These are phyloP conservation scores for Aegithalos caudatus DNA, from an alignment of 2,113 vertebrate species.

Conservation along the genomic window DNA sequence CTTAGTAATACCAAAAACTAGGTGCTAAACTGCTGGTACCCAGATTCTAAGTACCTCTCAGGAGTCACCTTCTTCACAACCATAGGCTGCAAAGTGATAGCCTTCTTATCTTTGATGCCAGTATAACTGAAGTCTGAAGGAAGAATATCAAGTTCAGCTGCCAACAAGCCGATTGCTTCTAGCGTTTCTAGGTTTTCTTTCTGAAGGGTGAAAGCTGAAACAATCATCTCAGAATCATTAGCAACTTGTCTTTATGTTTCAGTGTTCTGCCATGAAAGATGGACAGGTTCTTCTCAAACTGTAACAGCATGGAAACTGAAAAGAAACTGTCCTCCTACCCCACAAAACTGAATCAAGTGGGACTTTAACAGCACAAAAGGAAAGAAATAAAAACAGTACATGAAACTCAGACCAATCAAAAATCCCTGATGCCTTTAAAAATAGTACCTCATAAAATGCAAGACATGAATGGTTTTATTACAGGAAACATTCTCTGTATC, in stretches of 20 bases:
- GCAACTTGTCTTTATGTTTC: background rate
- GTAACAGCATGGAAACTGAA: background rate
- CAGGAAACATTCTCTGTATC: background rate
- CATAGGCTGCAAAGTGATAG: conserved; percentile 90
- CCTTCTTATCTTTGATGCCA: conserved; percentile 95
- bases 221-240: conserved; percentile 27
- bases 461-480: too few relatives aligned
- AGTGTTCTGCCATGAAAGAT: background rate
- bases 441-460: background rate
- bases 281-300: background rate
- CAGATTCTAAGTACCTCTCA: conserved; percentile 74
- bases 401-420: background rate
- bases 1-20: background rate
- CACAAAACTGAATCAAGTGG: background rate
- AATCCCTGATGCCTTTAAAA: background rate
- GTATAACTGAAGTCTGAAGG: conserved; percentile 95
- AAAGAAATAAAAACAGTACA: background rate
- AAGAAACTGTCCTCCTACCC: background rate
- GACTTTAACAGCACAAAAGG: background rate
- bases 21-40: background rate
- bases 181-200: conserved; percentile 96
- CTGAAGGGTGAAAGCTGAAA: conserved; percentile 87
- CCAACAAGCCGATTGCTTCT: conserved; percentile 88
- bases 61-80: conserved; percentile 91
- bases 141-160: conserved; percentile 84